Evolutionary conservation across 2,797 vertebrate species (phyloP).

Genomic region (Clarias platycephalus): DNA sequence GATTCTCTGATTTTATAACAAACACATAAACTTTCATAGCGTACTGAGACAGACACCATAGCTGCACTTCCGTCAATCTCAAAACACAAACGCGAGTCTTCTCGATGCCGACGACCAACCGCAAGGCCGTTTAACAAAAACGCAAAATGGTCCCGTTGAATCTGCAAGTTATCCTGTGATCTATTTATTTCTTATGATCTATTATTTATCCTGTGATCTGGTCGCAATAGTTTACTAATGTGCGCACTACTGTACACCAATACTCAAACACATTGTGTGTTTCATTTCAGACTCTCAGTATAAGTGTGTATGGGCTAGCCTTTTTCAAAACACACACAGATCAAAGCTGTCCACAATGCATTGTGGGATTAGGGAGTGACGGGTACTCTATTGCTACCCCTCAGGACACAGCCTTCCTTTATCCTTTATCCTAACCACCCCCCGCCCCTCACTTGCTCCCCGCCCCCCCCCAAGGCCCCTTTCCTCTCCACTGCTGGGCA

Average conservation of each 20-base stretch:
- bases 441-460: neutral
- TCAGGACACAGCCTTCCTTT: constrained; percentile 64
- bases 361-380: constrained; percentile 63
- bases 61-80: neutral
- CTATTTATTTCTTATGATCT: too few relatives aligned
- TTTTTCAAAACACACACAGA: constrained; percentile 36
- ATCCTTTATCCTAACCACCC: constrained; percentile 57
- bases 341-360: constrained; percentile 50
- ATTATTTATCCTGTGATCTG: neutral
- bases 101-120: too few relatives aligned
- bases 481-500: constrained; percentile 39
- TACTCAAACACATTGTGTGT: neutral
- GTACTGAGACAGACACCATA: neutral
- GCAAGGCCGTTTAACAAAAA: neutral
- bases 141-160: neutral
- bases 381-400: constrained; percentile 58
- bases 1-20: neutral
- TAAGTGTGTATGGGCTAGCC: neutral
- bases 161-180: neutral
- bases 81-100: neutral
- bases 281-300: constrained; percentile 13
- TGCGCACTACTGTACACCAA: neutral
- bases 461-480: neutral
- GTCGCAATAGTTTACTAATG: too few relatives aligned
- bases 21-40: neutral